Evolutionary conservation across 2,797 vertebrate genomes (phyloP).

Genomic region (Apogon hyalosoma): DNA sequence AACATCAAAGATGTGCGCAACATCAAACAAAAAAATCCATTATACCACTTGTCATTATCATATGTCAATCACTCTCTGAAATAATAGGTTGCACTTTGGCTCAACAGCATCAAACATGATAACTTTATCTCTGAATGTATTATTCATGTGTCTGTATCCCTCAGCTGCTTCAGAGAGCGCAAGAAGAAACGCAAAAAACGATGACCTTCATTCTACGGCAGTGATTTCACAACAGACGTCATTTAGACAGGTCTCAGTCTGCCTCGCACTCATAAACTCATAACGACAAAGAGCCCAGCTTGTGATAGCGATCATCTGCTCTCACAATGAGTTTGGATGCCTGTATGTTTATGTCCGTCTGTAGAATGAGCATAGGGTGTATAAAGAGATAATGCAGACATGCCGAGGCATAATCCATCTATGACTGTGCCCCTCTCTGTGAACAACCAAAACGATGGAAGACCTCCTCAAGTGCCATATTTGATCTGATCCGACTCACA

Average conservation of each 20-base stretch:
- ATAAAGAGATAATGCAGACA: constrained; percentile 48
- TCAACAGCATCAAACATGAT: constrained; percentile 41
- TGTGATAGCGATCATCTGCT: constrained; percentile 21
- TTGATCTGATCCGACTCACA: constrained; percentile 56
- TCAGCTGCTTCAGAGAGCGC: constrained; percentile 14
- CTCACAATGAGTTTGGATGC: constrained; percentile 2
- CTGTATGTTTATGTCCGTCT: constrained; percentile 20
- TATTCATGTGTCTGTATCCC: constrained; percentile 55
- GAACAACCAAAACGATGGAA: constrained; percentile 32
- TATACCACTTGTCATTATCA: constrained; percentile 62
- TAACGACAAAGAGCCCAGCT: constrained; percentile 17
- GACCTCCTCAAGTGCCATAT: constrained; percentile 45
- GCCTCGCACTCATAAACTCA: background rate
- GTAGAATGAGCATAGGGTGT: background rate
- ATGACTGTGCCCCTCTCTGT: constrained; percentile 27
- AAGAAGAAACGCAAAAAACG: constrained; percentile 35
- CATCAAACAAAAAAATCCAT: constrained; percentile 63
- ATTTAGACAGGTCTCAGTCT: constrained; percentile 22
- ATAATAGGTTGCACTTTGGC: constrained; percentile 49
- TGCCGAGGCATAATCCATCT: constrained; percentile 31
- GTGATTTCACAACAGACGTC: constrained; percentile 28
- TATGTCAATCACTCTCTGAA: constrained; percentile 69
- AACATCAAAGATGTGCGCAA: constrained; percentile 62
- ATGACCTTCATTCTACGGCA: constrained; percentile 44
- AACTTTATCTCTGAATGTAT: constrained; percentile 52